These are phyloP conservation scores for Potorous gilbertii DNA, from an alignment of 2,797 vertebrate genomes.

Conservation along the genomic window DNA sequence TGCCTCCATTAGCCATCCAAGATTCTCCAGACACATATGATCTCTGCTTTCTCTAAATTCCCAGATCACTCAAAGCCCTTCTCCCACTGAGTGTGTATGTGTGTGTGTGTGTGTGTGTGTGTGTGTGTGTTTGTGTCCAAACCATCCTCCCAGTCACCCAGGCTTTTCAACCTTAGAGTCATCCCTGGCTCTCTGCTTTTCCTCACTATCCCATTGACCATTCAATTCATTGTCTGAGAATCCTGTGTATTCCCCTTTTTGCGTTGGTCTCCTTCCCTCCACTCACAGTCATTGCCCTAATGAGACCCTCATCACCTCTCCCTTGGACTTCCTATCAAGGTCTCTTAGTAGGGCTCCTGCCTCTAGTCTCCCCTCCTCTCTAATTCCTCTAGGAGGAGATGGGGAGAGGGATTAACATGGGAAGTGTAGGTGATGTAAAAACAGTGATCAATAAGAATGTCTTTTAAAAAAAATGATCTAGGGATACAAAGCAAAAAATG, in stretches of 20 bases:
- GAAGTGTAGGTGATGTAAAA: neutral
- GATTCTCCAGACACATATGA: neutral
- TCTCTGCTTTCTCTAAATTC: neutral
- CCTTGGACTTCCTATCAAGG: neutral
- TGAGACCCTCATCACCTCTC: neutral
- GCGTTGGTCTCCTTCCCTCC: neutral
- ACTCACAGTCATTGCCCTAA: neutral
- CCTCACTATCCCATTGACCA: neutral
- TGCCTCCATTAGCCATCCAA: neutral
- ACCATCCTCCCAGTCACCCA: neutral
- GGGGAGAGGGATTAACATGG: neutral
- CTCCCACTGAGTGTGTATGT: neutral
- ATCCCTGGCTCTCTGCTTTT: neutral
- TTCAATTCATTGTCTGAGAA: neutral
- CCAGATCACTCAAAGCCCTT: neutral
- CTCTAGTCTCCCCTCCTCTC: neutral
- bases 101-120: no score
- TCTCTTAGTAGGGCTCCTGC: neutral
- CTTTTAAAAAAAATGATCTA: neutral
- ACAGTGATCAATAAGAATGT: neutral
- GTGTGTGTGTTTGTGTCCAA: neutral
- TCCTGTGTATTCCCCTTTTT: neutral
- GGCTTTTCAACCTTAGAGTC: neutral
- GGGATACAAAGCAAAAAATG: neutral
- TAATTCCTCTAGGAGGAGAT: neutral